These are phyloP conservation scores for Anabacerthia variegaticeps DNA, from an alignment of 2,797 vertebrate genomes.

Conservation along the genomic window DNA sequence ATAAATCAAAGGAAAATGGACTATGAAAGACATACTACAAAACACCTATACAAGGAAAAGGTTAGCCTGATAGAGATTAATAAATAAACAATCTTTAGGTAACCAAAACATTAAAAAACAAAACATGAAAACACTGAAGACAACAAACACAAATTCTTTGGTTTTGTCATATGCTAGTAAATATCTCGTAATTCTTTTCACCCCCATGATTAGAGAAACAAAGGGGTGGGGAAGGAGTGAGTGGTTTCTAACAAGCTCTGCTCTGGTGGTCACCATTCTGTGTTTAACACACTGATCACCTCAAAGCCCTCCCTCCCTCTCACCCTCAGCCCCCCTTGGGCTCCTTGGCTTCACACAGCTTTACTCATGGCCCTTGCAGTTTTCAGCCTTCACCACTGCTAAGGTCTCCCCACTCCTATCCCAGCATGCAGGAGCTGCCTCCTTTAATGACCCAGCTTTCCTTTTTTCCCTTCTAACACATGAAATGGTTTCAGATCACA, in stretches of 20 bases:
- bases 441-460: not conserved
- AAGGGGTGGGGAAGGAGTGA: not conserved
- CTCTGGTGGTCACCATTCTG: not conserved
- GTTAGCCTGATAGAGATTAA: not conserved
- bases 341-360: not conserved
- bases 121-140: not conserved
- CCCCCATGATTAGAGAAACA: rapidly evolving
- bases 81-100: not conserved
- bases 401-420: not conserved
- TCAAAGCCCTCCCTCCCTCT: not conserved
- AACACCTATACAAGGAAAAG: not conserved
- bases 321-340: not conserved
- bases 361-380: not conserved
- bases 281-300: not conserved
- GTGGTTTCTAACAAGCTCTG: not conserved
- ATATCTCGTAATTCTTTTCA: not conserved
- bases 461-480: not conserved
- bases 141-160: not conserved
- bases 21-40: not conserved
- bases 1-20: not conserved
- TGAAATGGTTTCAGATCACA: not conserved
- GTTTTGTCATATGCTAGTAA: not conserved
- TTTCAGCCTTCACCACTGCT: not conserved
- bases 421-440: not conserved
- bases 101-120: not conserved